Evolutionary conservation across 2,888 invertebrate species (phyloP), one percentile per base, ranked within the genome.

Genomic region (Cephus runcator): DNA sequence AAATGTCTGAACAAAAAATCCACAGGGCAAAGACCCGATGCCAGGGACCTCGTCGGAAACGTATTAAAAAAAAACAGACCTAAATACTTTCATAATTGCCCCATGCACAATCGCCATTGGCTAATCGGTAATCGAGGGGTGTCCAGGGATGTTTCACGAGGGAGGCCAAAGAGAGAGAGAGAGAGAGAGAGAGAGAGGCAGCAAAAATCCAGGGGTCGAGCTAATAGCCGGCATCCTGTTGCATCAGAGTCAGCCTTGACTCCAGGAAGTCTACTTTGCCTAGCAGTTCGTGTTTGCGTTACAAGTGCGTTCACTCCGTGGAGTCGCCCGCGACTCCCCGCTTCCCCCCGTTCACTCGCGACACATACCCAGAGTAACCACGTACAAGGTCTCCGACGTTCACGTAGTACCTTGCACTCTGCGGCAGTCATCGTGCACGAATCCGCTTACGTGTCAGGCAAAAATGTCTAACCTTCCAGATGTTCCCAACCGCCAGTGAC

Each of bases 221-320:
- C 88, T 88, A 89, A 88, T 84, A 88, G 85, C 88, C 89, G 86
- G 83, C 84, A 86, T 90, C 89, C 90, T 90, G 90, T 90, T 90
- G 90, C 91, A 91, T 91, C 90, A 88, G 85, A 84, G 85, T 80
- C 81, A 90, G 87, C 90, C 90, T 90, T 90, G 89, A 90, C 89
- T 90, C 87, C 86, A 88, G 88, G 88, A 88, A 89, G 86, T 86
- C 83, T 87, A 85, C 84, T 85, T 86, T 85, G 86, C 82, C 80
- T 75, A 77, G 76, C 81, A 79, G 79, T 81, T 80, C 82, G 81
- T 84, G 84, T 85, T 83, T 83, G 83, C 83, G 84, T 84, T 81
- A 81, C 79, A 83, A 88, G 87, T 87, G 85, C 86, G 82, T 87
- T 87, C 85, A 85, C 85, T 82, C 80, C 80, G 77, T 79, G 34